A percentile compares a stretch with the other conserved stretches of the same genome.
phyloP scores from a whole-genome alignment of 2,797 vertebrate genomes.

The Oreortyx pictus region DNA sequence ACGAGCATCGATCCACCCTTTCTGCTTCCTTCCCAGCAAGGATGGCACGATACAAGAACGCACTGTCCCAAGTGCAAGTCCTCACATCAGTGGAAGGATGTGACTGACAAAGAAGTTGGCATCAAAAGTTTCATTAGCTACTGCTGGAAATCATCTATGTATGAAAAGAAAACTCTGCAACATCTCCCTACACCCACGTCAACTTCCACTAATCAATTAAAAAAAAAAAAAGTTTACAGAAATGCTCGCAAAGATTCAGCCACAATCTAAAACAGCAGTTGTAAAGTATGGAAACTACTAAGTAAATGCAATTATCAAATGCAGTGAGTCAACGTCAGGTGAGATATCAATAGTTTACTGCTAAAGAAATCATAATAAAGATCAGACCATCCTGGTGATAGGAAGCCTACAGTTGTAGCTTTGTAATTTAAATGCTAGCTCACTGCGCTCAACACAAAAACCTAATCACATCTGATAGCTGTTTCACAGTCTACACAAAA shows the following conservation, averaged over 20 bases:
- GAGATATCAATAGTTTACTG: background rate
- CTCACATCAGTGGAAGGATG: slow-evolving; percentile 31
- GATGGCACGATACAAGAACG: slow-evolving; percentile 20
- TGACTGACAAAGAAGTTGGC: slow-evolving; percentile 30
- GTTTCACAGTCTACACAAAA: background rate
- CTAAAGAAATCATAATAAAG: background rate
- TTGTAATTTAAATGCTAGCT: background rate
- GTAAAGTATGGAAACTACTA: background rate
- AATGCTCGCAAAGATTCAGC: background rate
- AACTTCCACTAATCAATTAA: slow-evolving; percentile 3
- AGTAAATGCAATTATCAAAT: background rate
- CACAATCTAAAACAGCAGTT: background rate
- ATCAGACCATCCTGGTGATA: background rate
- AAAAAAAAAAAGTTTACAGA: background rate
- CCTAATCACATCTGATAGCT: background rate
- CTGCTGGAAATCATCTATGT: slow-evolving; percentile 5
- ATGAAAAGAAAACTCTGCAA: background rate
- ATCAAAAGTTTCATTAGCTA: slow-evolving; percentile 24
- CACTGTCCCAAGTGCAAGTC: slow-evolving; percentile 40
- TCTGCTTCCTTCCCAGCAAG: background rate
- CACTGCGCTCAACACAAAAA: background rate
- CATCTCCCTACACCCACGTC: background rate
- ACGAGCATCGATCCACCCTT: background rate
- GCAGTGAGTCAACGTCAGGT: background rate
- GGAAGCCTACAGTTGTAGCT: background rate